Percentiles rank a stretch among this genome's conserved stretches.
Conservation (phyloP, 2,797 vertebrate species). For the Dermochelys coriacea region DNA sequence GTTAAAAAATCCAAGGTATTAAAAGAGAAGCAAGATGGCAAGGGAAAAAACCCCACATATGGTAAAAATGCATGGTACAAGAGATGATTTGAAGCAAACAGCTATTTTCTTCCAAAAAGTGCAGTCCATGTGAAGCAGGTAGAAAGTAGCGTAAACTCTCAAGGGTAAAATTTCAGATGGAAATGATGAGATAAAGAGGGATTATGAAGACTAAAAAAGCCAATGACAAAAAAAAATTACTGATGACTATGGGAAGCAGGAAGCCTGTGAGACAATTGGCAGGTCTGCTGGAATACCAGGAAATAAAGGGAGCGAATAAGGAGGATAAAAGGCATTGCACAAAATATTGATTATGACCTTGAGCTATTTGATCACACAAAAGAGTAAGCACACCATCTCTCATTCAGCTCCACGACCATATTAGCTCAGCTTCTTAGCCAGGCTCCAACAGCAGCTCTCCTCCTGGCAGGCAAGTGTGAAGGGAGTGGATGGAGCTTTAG, state of each 20-base stretch:
- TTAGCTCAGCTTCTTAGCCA: background rate
- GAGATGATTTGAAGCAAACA: background rate
- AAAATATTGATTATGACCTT: slow-evolving; percentile 34
- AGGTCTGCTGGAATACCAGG: slow-evolving; percentile 33
- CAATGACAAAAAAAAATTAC: slow-evolving; percentile 12
- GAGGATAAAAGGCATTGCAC: background rate
- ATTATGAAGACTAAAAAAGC: background rate
- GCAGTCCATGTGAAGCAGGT: background rate
- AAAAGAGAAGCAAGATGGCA: background rate
- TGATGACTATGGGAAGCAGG: slow-evolving; percentile 22
- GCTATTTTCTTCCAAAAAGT: background rate
- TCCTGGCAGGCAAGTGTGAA: background rate
- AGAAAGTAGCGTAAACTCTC: slow-evolving; percentile 20
- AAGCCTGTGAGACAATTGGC: slow-evolving; percentile 33
- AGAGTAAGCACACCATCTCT: background rate
- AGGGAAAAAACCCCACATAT: background rate
- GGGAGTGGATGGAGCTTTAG: background rate
- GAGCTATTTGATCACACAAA: slow-evolving; percentile 19
- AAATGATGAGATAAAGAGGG: background rate
- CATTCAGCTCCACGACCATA: background rate
- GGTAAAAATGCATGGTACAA: background rate
- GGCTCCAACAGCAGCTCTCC: background rate
- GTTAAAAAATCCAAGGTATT: background rate
- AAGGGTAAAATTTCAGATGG: background rate
- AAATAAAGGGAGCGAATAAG: slow-evolving; percentile 54